These are phyloP conservation scores for Gortyna flavago DNA, from an alignment of 2,888 invertebrate species.

Conservation along the genomic window DNA sequence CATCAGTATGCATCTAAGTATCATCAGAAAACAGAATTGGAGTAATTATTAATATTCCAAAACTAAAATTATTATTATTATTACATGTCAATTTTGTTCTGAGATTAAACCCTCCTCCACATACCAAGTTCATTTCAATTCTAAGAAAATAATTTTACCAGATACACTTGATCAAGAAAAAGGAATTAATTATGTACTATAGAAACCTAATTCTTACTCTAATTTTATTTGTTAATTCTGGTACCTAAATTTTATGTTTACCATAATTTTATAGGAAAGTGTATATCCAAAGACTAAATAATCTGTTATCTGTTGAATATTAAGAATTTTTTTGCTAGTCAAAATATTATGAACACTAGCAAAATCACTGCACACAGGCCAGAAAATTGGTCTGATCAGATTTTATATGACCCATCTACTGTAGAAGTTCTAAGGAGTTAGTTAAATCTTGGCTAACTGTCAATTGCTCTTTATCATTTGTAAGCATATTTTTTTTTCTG, in stretches of 20 bases:
- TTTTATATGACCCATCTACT: background rate
- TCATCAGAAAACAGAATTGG: background rate
- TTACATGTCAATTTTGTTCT: conserved; percentile 21
- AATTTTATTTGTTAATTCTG: background rate
- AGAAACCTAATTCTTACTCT: background rate
- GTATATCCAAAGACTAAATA: background rate
- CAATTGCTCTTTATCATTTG: background rate
- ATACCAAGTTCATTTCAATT: background rate
- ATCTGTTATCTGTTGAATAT: background rate
- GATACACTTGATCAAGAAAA: background rate
- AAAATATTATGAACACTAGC: background rate
- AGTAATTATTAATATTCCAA: too few relatives aligned
- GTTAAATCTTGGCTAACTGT: background rate
- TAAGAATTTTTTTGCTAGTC: background rate
- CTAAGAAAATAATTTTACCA: background rate
- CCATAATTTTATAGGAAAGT: background rate
- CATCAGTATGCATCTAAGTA: background rate
- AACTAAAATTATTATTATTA: too few relatives aligned
- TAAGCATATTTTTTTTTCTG: background rate
- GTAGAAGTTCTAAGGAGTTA: background rate
- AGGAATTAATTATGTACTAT: background rate
- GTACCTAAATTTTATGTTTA: background rate
- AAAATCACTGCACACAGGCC: background rate
- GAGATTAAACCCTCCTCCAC: background rate
- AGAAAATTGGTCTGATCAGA: background rate